Evolutionary conservation across 1,140 invertebrate genomes (phyloP).

Genomic region (Meloidogyne chitwoodi): DNA sequence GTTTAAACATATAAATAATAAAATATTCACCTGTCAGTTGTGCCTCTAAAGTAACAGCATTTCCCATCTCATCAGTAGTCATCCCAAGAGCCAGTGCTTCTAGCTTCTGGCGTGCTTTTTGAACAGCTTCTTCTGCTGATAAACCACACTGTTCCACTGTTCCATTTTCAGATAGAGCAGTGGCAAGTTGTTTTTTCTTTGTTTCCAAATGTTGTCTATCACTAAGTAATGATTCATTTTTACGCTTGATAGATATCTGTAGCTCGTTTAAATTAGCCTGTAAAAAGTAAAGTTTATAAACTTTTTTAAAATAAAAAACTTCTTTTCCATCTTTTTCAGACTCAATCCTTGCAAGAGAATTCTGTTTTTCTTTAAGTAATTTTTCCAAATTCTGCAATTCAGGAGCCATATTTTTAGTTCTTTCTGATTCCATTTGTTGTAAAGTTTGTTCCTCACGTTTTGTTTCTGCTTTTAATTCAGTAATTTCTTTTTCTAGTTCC

Average conservation of each 20-base stretch:
- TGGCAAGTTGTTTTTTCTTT: conserved; percentile 40
- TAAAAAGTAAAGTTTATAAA: background rate
- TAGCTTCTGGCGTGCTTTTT: conserved; percentile 26
- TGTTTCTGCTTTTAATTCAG: background rate
- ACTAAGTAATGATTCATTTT: conserved; percentile 19
- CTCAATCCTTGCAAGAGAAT: conserved; percentile 21
- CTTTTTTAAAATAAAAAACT: background rate
- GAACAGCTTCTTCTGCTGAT: conserved; percentile 65
- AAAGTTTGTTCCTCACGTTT: conserved; percentile 4
- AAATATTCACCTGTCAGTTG: conserved; percentile 22
- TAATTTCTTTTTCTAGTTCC: conserved; percentile 13
- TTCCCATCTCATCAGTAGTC: conserved; percentile 44
- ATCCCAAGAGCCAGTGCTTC: conserved; percentile 42
- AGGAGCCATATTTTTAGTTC: conserved; percentile 14
- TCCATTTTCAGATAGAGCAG: conserved; percentile 30
- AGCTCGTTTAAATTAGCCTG: background rate
- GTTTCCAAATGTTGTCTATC: conserved; percentile 39
- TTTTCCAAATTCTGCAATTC: conserved; percentile 18
- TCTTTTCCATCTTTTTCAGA: conserved; percentile 32
- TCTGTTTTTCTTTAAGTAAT: conserved; percentile 10
- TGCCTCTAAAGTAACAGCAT: conserved; percentile 35
- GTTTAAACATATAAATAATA: too few species aligned
- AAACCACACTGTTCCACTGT: conserved; percentile 68
- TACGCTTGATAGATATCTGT: background rate
- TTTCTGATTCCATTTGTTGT: conserved; percentile 13